Base-by-base conservation (phyloP, 2,888 invertebrate genomes). In the Aspidapion aeneum region DNA sequence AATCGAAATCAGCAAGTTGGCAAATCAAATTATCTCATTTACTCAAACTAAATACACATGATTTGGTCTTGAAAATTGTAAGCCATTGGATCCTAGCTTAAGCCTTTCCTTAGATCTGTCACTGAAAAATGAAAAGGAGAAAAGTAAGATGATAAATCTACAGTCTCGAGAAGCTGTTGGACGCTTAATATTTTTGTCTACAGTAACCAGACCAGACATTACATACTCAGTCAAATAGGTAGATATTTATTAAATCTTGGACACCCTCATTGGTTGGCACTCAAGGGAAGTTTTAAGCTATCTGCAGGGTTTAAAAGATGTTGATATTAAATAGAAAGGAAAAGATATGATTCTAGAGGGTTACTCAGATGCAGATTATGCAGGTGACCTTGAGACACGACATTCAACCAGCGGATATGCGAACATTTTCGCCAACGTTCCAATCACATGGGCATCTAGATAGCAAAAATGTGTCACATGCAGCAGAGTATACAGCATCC, bases 151-250 rank as follows among this genome's bases (percentile, higher is more conserved):
- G 18, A 35, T 12, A 58, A 18, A 63, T 18, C 55, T 63, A 17
- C 68, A 68, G 18, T 72, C 69, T 60, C 62, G 71, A 21, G 67
- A 72, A 60, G 70, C 66, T 5, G 68, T 73, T n/a, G 71, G 69
- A 9, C 62, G 55, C 35, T 63, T 22, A 56, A n/a, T n/a, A 58
- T 72, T 68, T 64, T 54, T 65, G 17, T 64, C 70, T 9, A 64
- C 61, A 22, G 64, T 64, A n/a, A 64, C 62, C 19, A 18, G 73
- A 12, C 69, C 71, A 54, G 72, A 73, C n/a, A n/a, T n/a, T n/a
- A n/a, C n/a, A n/a, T 7, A 19, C 7, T n/a, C 9, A 58, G 61
- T 21, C 58, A 63, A 49, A 70, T 69, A 5, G 71, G 70, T 52
- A 61, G 68, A 54, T 70, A 55, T 55, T 48, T 65, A 20, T 57